A percentile compares a stretch with the other conserved stretches of the same genome.
phyloP scores from a whole-genome alignment of 2,797 vertebrate species.

The Mormyrus hasselquistii region DNA sequence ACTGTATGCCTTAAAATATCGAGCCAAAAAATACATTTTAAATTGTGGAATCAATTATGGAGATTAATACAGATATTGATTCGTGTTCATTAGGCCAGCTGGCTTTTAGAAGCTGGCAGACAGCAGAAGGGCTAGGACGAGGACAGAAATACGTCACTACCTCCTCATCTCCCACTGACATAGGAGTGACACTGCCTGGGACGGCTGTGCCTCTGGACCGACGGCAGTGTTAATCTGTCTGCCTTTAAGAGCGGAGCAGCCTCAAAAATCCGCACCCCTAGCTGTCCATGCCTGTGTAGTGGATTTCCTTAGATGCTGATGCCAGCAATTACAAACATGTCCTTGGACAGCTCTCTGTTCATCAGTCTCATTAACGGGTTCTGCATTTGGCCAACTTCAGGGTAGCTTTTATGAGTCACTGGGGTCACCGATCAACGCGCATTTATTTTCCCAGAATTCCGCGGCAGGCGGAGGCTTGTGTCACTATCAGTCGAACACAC shows the following conservation, averaged over 20 bases:
- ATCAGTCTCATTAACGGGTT: not conserved
- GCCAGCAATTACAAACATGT: not conserved
- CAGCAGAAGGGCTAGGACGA: not conserved
- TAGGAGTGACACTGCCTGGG: not conserved
- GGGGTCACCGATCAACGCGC: not conserved
- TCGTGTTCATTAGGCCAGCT: not conserved
- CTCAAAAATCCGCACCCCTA: not conserved
- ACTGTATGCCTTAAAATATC: not conserved
- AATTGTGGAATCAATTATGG: conserved; percentile 10
- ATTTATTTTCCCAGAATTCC: not conserved
- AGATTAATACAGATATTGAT: conserved; percentile 7
- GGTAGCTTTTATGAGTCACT: not conserved
- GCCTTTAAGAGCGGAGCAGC: not conserved
- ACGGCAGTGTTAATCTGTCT: not conserved
- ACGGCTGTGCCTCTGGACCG: not conserved
- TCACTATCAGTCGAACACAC: not conserved
- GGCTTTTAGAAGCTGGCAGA: not conserved
- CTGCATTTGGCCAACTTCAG: not conserved
- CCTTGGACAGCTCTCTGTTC: not conserved
- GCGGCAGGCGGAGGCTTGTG: not conserved
- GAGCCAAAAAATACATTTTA: not conserved
- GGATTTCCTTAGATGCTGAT: not conserved
- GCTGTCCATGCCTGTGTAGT: not conserved
- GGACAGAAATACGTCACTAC: not conserved
- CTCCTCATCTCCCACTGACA: not conserved